A percentile compares a stretch with the other conserved stretches of the same genome.
Evolutionary conservation across 2,797 vertebrate genomes (phyloP).

Genomic region (Macropus fuliginosus): DNA sequence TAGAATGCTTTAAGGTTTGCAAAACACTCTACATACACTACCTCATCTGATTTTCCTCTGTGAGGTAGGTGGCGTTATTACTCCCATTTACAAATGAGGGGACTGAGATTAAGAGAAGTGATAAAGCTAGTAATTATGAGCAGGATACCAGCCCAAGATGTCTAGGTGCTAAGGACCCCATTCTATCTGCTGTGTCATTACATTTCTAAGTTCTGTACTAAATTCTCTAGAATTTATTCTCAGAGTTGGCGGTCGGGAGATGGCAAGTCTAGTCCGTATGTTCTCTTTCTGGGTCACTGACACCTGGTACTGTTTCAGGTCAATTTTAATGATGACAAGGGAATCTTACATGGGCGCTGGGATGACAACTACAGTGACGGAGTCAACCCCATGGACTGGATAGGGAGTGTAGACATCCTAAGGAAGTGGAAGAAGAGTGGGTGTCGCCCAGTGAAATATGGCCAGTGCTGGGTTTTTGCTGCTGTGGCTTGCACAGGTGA

Average conservation of each 20-base stretch:
- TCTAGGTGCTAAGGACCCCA: background rate
- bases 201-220: background rate
- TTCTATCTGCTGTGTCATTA: background rate
- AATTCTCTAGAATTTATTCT: background rate
- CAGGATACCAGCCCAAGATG: background rate
- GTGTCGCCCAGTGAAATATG: conserved; percentile 92
- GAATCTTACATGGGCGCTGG: conserved; percentile 93
- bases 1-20: background rate
- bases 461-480: conserved; percentile 99
- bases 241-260: background rate
- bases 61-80: background rate
- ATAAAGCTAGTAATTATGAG: background rate
- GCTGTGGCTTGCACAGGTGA: conserved; percentile 95
- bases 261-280: background rate
- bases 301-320: conserved; percentile 84
- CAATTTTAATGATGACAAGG: conserved; percentile 94
- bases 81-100: background rate
- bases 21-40: background rate
- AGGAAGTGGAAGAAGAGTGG: conserved; percentile 88
- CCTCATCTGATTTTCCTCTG: background rate
- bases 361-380: conserved; percentile 87
- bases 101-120: background rate
- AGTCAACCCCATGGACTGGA: conserved; percentile 93
- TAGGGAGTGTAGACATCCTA: conserved; percentile 94
- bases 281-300: background rate